phyloP scores from a whole-genome alignment of 2,113 vertebrate genomes.

The Pungitius pungitius region DNA sequence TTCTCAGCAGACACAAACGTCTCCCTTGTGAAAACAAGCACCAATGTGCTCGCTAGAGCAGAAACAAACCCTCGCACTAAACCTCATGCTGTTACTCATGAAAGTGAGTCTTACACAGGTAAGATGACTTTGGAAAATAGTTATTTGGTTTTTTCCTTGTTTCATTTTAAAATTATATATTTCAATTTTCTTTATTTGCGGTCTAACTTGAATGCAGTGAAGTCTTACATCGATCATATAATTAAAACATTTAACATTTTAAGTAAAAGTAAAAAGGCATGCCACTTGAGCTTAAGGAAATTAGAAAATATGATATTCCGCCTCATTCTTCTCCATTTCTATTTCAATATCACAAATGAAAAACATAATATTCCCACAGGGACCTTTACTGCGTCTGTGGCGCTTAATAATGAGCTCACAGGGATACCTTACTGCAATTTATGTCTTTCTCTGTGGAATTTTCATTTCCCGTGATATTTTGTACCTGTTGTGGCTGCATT shows the following conservation, averaged over 20 bases:
- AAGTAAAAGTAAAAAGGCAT: too few relatives aligned
- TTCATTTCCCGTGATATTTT: constrained; percentile 4
- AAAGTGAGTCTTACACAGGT: constrained; percentile 20
- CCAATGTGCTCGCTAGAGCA: constrained; percentile 58
- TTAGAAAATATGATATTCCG: background rate
- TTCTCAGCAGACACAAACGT: constrained; percentile 62
- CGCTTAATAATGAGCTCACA: constrained; percentile 33
- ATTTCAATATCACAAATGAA: constrained; percentile 34
- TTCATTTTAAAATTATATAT: background rate
- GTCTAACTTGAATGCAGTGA: background rate
- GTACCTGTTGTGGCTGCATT: constrained; percentile 6
- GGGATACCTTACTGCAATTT: background rate
- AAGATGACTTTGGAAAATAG: background rate
- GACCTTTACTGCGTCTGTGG: constrained; percentile 35
- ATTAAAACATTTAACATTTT: background rate
- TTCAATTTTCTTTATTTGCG: background rate
- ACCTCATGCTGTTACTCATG: constrained; percentile 55
- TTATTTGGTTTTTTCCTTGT: background rate
- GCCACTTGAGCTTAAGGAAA: background rate
- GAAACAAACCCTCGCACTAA: constrained; percentile 64
- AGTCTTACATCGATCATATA: background rate
- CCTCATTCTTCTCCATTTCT: background rate
- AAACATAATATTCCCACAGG: constrained; percentile 36
- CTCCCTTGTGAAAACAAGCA: constrained; percentile 66
- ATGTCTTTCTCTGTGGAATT: background rate